These are phyloP conservation scores for Dicrurus megarhynchus DNA, from an alignment of 2,113 vertebrate genomes.

Conservation along the genomic window DNA sequence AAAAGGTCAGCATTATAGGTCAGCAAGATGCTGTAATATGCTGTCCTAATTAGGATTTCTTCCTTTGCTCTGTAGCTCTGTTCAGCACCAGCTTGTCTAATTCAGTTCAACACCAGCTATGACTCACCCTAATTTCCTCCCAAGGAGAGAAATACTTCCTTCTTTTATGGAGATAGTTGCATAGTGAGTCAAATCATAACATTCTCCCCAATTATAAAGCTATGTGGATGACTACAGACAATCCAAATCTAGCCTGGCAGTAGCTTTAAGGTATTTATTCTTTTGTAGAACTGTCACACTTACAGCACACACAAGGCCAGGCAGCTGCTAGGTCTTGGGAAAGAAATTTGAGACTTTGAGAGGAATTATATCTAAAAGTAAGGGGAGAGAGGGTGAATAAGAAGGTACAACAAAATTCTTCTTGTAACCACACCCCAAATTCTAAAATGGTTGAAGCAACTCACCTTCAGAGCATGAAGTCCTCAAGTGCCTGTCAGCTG, in stretches of 20 bases:
- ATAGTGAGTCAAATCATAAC: background rate
- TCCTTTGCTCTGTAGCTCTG: background rate
- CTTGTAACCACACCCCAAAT: background rate
- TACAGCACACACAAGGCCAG: background rate
- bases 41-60: background rate
- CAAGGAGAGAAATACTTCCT: constrained; percentile 29
- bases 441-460: background rate
- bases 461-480: background rate
- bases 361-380: background rate
- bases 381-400: background rate
- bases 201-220: background rate
- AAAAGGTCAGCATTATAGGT: background rate
- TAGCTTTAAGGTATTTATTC: background rate
- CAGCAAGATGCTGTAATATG: background rate
- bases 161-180: background rate
- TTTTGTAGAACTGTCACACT: background rate
- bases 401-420: background rate
- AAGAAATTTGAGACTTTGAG: background rate
- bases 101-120: background rate
- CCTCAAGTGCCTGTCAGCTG: background rate
- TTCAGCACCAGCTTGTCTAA: background rate
- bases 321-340: background rate
- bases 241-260: background rate
- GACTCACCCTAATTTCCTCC: constrained; percentile 28
- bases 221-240: background rate